Evolutionary conservation across 2,797 vertebrate species (phyloP), one percentile per base, ranked within the genome.

Genomic region (Galago senegalensis): DNA sequence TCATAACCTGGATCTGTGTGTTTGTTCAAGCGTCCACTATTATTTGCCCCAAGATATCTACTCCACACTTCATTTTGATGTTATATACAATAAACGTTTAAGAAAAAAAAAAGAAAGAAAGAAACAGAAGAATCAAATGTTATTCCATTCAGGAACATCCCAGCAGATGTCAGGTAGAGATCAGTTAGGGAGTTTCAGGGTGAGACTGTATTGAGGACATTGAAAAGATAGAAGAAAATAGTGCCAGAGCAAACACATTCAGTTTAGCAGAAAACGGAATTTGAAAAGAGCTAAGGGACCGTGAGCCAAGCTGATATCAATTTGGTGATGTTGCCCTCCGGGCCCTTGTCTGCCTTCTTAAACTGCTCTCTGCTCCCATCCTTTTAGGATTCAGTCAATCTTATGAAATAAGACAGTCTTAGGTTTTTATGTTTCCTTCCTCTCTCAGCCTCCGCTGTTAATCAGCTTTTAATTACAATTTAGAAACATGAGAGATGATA

Each of bases 111-210:
- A 31, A 46, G 17, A 63, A 49, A 31, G 9, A 60, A 69, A 37
- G 1, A 43, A 43, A 56, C 34, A 21, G 6, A 14, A 25, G 72
- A 53, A 84, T 80, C 63, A 89, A 92, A 95, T 75, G 40, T 29
- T 70, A 17, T 73, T 87, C 12, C 43, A 34, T 65, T 93, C 21
- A 60, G n/a, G 75, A 93, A 86, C 80, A 46, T 69, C 60, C 31
- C 72, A 81, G 34, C 56, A 93, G 63, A 91, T 93, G 83, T 94
- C 89, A 94, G 70, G 46, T 84, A 77, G 17, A 89, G 86, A 89
- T n/a, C 75, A 91, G 56, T 61, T 29, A 85, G 34, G 27, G 46
- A 67, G 34, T 75, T 89, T 93, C 43, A 61, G 34, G 23, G 2
- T 53, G 46, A 70, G 75, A 92, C 56, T 5, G 29, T 79, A 63